Evolutionary conservation across 2,797 vertebrate species (phyloP), one percentile per base, ranked within the genome.

Genomic region (Danio kyathit): DNA sequence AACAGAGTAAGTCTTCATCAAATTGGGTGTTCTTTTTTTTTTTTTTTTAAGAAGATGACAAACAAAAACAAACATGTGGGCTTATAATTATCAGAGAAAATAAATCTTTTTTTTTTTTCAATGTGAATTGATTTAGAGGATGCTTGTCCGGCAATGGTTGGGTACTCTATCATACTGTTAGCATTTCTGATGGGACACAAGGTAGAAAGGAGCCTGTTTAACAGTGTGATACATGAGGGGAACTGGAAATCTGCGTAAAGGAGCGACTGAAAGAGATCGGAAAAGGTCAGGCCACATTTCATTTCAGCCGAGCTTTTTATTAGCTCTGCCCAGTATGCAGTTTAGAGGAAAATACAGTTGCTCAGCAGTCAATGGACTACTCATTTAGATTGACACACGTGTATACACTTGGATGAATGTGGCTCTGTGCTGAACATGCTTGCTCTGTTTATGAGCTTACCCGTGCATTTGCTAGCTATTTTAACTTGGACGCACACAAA

Each of bases 241-340:
- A 57, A 59, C 60, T 87, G 69, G 90, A 91, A 90, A 90, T 93
- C 89, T 90, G 87, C 87, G 90, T 90, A 91, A 75, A 91, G 91
- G 88, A 90, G 87, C 89, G 86, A 89, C 91, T 91, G 89, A 93
- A 90, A 93, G 92, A 88, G 91, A 90, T 89, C 85, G 51, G 82
- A 83, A 92, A 93, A 94, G 92, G 91, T 93, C 91, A 91, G 90
- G 88, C 89, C 87, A 90, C 90, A 90, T 92, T 93, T 91, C 91
- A 91, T 90, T 91, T 87, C 43, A 85, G 87, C 87, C 89, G 79
- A 70, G 81, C 82, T 83, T 82, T 93, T 93, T 93, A 93, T 89
- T 90, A 89, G 87, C 88, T 82, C 71, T 87, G 88, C 87, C 85
- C 83, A 83, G 87, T 90, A 89, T 88, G 90, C 90, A 87, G 87